Base-by-base conservation (phyloP, 1,140 invertebrate genomes). In the Zophobas atratus region DNA sequence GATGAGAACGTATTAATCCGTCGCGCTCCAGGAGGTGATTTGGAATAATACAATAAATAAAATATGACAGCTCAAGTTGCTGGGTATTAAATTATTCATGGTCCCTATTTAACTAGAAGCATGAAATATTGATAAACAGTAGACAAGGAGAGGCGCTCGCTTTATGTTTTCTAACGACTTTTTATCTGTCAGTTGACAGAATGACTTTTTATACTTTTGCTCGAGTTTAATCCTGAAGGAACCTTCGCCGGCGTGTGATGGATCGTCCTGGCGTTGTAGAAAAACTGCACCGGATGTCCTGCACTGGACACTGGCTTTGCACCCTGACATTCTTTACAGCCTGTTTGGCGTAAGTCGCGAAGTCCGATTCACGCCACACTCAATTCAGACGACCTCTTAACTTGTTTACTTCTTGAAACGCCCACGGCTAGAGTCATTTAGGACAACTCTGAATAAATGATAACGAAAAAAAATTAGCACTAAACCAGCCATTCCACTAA, bases 201-300 rank as follows among this genome's bases (percentile, higher is more conserved):
- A n/a, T 41, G 38, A 32, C 6, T 67, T 67, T 67, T 67, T 67
- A 41, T 41, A 32, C 60, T 51, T 51, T 51, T 51, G 4, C 60
- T 43, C 36, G 57, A 63, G 57, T 63, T 67, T 67, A 67, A 67
- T 67, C 60, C 60, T 41, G 60, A 36, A 67, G 60, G 60, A 67
- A 43, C 60, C 39, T 43, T 39, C 35, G 8, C 60, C 20, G 60
- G 38, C 60, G 20, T 41, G 60, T 67, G 60, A 67, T 67, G 39
- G 60, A 67, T 67, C 39, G 60, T 67, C 60, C 60, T 67, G 38
- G 36, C 38, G 8, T 6, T 1, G 8, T 20, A 43, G 60, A 67
- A 67, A 67, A 67, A 67, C 60, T 46, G 60, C 60, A 67, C 60
- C 60, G 60, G 60, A 67, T 43, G 60, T 67, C 60, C 60, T 67